A percentile compares a stretch with the other conserved stretches of the same genome.
These are phyloP conservation scores for Tokudaia muenninki DNA, from an alignment of 2,797 vertebrate genomes.

Conservation along the genomic window DNA sequence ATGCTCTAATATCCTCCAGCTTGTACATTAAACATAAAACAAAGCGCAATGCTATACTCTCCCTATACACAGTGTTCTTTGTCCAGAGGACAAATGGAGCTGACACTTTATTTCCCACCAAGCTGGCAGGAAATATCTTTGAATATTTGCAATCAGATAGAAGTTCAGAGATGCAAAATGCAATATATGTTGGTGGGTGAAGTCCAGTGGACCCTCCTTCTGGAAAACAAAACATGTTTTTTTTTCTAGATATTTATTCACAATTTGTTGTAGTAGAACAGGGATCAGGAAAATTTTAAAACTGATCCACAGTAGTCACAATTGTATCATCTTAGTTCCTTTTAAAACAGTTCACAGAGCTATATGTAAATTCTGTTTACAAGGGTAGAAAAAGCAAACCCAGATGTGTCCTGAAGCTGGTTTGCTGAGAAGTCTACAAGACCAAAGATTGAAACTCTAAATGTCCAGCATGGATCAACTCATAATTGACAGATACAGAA, in stretches of 20 bases:
- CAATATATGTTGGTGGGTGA: not conserved
- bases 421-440: not conserved
- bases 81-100: not conserved
- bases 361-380: slow-evolving; percentile 38
- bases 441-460: rapidly evolving
- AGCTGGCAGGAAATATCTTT: not conserved
- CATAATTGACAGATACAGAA: not conserved
- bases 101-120: not conserved
- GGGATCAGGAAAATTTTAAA: not conserved
- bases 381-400: not conserved
- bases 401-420: not conserved
- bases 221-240: not conserved
- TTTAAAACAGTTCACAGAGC: not conserved
- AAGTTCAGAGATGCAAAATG: not conserved
- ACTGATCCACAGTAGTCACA: not conserved
- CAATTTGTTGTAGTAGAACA: not conserved
- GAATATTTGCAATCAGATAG: not conserved
- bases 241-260: not conserved
- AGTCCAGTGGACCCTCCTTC: not conserved
- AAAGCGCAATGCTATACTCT: not conserved
- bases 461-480: not conserved
- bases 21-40: not conserved
- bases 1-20: not conserved
- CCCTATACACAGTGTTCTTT: not conserved
- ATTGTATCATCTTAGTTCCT: not conserved